Conservation (phyloP, 1,140 invertebrate genomes). For the Atta cephalotes region DNA sequence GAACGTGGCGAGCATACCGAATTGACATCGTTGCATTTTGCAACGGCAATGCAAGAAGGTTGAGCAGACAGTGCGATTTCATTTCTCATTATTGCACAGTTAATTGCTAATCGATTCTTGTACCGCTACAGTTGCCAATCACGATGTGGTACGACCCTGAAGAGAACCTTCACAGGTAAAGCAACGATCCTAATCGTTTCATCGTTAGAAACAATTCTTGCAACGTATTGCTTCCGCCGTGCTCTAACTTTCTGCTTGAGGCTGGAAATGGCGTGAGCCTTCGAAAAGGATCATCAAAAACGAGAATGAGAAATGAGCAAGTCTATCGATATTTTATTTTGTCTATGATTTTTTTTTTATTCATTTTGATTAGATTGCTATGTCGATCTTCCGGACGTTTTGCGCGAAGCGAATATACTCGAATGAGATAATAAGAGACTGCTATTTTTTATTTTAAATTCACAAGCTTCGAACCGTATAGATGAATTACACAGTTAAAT, state of each 20-base stretch:
- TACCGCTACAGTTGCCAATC: slow-evolving; percentile 52
- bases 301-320: not conserved
- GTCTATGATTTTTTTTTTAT: not conserved
- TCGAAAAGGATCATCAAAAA: not conserved
- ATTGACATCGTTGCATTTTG: slow-evolving; percentile 29
- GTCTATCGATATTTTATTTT: slow-evolving; percentile 11
- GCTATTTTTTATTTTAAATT: slow-evolving; percentile 18
- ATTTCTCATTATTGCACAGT: slow-evolving; percentile 56
- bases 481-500: slow-evolving; percentile 6
- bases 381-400: not conserved
- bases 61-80: slow-evolving; percentile 39
- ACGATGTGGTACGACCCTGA: slow-evolving; percentile 57
- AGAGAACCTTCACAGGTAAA: slow-evolving; percentile 38
- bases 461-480: not conserved
- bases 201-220: slow-evolving; percentile 42
- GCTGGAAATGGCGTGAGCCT: not conserved
- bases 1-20: slow-evolving; percentile 27
- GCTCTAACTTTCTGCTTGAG: slow-evolving; percentile 8
- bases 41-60: slow-evolving; percentile 28
- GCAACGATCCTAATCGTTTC: slow-evolving; percentile 55
- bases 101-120: slow-evolving; percentile 60
- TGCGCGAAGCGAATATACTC: not conserved
- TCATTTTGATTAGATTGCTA: slow-evolving; percentile 9
- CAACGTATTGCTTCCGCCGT: slow-evolving; percentile 5
- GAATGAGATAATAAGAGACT: not conserved